phyloP scores from a whole-genome alignment of 2,113 vertebrate species.

The Larimichthys polyactis region DNA sequence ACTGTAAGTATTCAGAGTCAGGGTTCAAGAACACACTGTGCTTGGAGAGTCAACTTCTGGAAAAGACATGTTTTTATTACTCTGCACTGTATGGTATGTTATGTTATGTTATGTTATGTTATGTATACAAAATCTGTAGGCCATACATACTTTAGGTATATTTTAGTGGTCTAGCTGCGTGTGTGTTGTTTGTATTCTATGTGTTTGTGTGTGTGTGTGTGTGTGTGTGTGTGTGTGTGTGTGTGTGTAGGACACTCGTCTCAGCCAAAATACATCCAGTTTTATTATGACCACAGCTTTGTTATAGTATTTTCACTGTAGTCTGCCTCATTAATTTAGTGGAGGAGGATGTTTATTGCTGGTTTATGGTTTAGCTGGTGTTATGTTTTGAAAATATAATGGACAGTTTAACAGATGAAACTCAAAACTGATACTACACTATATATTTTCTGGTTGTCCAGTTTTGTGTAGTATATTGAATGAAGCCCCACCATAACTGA shows the following conservation, averaged over 20 bases:
- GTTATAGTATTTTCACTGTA: conserved; percentile 58
- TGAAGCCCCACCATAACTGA: conserved; percentile 28
- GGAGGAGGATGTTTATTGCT: conserved; percentile 64
- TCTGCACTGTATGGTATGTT: conserved; percentile 14
- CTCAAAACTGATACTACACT: conserved; percentile 47
- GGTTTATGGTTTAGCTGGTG: conserved; percentile 57
- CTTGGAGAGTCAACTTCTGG: conserved; percentile 43
- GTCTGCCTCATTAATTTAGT: conserved; percentile 71
- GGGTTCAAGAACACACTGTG: conserved; percentile 51
- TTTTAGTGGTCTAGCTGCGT: background rate
- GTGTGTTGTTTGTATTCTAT: conserved; percentile 10
- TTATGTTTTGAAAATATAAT: conserved; percentile 58
- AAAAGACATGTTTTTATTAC: conserved; percentile 36
- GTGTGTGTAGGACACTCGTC: conserved; percentile 39
- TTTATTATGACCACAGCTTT: conserved; percentile 63
- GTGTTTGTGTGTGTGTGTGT: conserved; percentile 12
- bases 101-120: background rate
- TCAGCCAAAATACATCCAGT: conserved; percentile 60
- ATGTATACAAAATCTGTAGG: conserved; percentile 9
- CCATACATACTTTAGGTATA: conserved; percentile 4
- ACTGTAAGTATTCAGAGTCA: conserved; percentile 32
- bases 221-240: conserved; percentile 19
- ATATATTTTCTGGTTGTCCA: conserved; percentile 37
- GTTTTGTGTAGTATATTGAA: conserved; percentile 39
- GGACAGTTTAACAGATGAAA: conserved; percentile 56